Evolutionary conservation across 2,113 vertebrate genomes (phyloP).

Genomic region (Antechinus flavipes): DNA sequence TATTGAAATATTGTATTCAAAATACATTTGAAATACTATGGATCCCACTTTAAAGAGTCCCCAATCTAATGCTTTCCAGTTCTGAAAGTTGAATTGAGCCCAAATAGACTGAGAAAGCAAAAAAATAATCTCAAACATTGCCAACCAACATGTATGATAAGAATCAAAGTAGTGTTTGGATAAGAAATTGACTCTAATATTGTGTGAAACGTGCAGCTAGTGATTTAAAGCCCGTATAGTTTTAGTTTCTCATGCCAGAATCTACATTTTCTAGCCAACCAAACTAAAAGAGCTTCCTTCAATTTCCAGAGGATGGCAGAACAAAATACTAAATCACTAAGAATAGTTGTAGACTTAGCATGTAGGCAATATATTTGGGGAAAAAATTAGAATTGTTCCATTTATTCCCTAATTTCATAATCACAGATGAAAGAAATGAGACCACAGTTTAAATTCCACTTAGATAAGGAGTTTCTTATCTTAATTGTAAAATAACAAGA

Average conservation of each 20-base stretch:
- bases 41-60: background rate
- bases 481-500: constrained; percentile 41
- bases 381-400: constrained; percentile 62
- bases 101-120: background rate
- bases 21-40: background rate
- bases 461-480: constrained; percentile 44
- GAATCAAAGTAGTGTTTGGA: constrained; percentile 26
- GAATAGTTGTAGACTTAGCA: constrained; percentile 34
- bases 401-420: constrained; percentile 47
- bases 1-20: background rate
- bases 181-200: background rate
- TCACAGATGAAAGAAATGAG: constrained; percentile 38
- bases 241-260: constrained; percentile 17
- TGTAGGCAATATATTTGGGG: constrained; percentile 53
- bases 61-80: background rate
- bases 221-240: constrained; percentile 37
- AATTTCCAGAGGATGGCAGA: constrained; percentile 63
- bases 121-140: background rate
- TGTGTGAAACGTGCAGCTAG: constrained; percentile 28
- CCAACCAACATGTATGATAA: background rate
- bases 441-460: constrained; percentile 48
- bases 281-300: constrained; percentile 45
- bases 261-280: background rate
- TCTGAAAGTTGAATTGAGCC: constrained; percentile 21
- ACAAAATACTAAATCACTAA: constrained; percentile 59